These are phyloP conservation scores for Samia ricini DNA, from an alignment of 1,140 invertebrate genomes.

Conservation along the genomic window DNA sequence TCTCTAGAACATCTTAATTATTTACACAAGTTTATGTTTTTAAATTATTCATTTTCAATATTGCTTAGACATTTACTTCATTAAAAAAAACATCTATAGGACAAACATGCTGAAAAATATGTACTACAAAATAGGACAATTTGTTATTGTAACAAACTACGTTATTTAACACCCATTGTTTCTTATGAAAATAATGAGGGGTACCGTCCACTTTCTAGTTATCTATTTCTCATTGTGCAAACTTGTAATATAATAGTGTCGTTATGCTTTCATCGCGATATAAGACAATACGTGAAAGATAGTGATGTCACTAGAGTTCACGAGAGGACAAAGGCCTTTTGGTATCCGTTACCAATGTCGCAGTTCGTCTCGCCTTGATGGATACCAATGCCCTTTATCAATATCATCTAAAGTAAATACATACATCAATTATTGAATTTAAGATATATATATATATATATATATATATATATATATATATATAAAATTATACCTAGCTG, in stretches of 20 bases:
- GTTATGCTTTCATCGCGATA: slow-evolving; percentile 1
- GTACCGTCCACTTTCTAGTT: slow-evolving; percentile 2
- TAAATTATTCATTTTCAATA: too few species aligned
- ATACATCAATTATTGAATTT: neutral
- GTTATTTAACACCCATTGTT: neutral
- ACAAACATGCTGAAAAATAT: too few species aligned
- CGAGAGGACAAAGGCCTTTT: slow-evolving; percentile 13
- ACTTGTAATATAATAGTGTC: neutral
- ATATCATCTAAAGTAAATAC: neutral
- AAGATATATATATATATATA: neutral
- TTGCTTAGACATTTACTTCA: too few species aligned
- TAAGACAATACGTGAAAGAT: slow-evolving; percentile 9
- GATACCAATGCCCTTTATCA: slow-evolving; percentile 1
- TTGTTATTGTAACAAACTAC: neutral
- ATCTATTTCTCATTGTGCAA: slow-evolving; percentile 5
- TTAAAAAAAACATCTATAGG: too few species aligned
- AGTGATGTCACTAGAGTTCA: slow-evolving; percentile 6
- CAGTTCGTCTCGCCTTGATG: neutral
- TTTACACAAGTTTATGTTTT: too few species aligned
- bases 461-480: too few species aligned
- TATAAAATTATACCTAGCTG: too few species aligned
- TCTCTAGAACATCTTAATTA: too few species aligned
- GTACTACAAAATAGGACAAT: too few species aligned
- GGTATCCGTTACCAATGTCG: slow-evolving; percentile 11
- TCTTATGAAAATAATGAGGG: neutral